A percentile compares a stretch with the other conserved stretches of the same genome.
These are phyloP conservation scores for Cotesia chilonis DNA, from an alignment of 1,140 invertebrate genomes.

Conservation along the genomic window DNA sequence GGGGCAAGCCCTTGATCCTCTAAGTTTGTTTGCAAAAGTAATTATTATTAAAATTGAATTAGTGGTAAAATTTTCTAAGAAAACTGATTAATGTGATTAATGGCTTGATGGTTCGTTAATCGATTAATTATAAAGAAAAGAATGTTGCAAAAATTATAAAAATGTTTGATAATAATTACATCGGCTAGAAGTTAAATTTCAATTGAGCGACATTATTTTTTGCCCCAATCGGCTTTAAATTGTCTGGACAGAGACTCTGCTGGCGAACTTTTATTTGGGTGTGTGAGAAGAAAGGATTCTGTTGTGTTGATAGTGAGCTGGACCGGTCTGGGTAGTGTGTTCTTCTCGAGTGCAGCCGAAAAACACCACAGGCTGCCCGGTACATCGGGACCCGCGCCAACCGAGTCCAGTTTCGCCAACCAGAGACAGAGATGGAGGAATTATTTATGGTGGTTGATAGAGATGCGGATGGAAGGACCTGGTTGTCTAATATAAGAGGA, in stretches of 20 bases:
- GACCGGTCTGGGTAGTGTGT: conserved; percentile 21
- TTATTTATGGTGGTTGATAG: conserved; percentile 67
- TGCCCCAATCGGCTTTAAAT: conserved; percentile 11
- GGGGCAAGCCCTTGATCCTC: not conserved
- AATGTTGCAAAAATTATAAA: not conserved
- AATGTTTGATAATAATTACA: not conserved
- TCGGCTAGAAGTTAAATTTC: conserved; percentile 7
- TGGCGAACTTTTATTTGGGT: not conserved
- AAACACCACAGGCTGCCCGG: conserved; percentile 31
- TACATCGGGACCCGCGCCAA: conserved; percentile 18
- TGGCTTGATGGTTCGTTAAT: not conserved
- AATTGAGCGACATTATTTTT: conserved; percentile 31
- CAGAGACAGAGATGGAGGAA: conserved; percentile 46
- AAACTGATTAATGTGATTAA: too few relatives aligned
- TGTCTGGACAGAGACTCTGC: not conserved
- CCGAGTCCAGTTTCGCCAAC: conserved; percentile 1
- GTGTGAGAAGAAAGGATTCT: conserved; percentile 6
- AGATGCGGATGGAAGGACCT: conserved; percentile 56
- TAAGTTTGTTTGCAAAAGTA: not conserved
- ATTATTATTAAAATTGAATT: not conserved
- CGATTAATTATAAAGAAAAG: not conserved
- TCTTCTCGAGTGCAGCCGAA: conserved; percentile 26
- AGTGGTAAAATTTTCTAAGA: not conserved
- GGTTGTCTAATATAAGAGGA: conserved; percentile 60
- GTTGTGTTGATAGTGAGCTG: not conserved